A percentile compares a stretch with the other conserved stretches of the same genome.
These are phyloP conservation scores for Mya arenaria DNA, from an alignment of 1,140 invertebrate genomes.

Conservation along the genomic window DNA sequence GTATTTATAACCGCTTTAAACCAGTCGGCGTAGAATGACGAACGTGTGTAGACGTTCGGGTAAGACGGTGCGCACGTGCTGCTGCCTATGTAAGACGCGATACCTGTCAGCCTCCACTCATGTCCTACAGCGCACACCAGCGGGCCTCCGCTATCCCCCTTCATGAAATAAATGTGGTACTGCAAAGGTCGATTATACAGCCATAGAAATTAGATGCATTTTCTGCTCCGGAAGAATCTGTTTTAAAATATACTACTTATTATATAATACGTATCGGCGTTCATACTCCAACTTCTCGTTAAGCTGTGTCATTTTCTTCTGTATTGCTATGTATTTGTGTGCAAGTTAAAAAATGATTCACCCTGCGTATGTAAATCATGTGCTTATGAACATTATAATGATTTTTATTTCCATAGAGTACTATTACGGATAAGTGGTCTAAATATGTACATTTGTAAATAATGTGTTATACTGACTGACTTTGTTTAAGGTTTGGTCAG, in stretches of 20 bases:
- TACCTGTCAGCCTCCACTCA: constrained; percentile 62
- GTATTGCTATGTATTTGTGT: not conserved
- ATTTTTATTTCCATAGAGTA: too few relatives aligned
- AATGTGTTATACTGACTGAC: too few relatives aligned
- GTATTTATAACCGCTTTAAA: not conserved
- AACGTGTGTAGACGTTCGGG: constrained; percentile 46
- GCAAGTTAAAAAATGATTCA: not conserved
- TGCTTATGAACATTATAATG: too few relatives aligned
- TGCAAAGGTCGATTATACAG: not conserved
- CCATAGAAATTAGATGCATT: not conserved
- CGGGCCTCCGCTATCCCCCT: constrained; percentile 59
- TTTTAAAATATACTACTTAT: not conserved
- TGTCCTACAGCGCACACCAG: constrained; percentile 30
- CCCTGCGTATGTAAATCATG: too few relatives aligned
- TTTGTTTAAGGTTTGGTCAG: too few relatives aligned
- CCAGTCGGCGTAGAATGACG: not conserved
- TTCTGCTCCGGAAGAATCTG: not conserved
- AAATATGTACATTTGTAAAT: too few relatives aligned
- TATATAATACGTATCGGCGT: not conserved
- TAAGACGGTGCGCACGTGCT: constrained; percentile 30
- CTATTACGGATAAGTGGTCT: too few relatives aligned
- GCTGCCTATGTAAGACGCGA: constrained; percentile 41
- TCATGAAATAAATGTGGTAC: constrained; percentile 3
- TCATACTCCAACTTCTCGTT: not conserved
- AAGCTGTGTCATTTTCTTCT: not conserved